Percentiles rank a stretch among this genome's conserved stretches.
Conservation (phyloP, 2,888 invertebrate species). For the Lycophotia porphyrea region DNA sequence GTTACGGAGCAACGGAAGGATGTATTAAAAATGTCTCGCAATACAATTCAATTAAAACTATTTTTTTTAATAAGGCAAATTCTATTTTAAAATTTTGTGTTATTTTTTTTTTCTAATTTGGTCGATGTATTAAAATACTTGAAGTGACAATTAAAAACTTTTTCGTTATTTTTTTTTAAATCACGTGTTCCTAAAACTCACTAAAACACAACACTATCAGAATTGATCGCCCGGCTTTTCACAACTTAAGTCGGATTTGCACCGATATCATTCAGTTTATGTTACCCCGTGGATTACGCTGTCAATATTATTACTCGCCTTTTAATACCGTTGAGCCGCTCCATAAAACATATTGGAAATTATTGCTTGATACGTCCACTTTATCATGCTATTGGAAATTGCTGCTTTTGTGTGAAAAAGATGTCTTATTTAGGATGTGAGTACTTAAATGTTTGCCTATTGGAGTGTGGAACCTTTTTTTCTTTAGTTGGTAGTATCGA, state of each 20-base stretch:
- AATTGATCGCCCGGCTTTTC: constrained; percentile 75
- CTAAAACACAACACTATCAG: constrained; percentile 52
- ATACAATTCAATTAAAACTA: neutral
- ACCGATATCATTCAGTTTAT: constrained; percentile 85
- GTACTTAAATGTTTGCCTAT: constrained; percentile 20
- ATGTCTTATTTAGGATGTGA: constrained; percentile 59
- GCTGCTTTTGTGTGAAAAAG: constrained; percentile 64
- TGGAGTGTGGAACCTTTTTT: constrained; percentile 2
- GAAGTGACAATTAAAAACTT: neutral
- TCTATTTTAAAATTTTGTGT: neutral
- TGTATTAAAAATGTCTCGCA: neutral
- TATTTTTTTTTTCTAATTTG: neutral
- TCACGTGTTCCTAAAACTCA: neutral
- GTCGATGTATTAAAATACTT: neutral
- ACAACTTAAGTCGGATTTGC: constrained; percentile 85
- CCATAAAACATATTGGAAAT: constrained; percentile 89
- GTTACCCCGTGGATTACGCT: constrained; percentile 83
- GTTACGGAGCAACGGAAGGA: constrained; percentile 23
- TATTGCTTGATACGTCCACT: constrained; percentile 79
- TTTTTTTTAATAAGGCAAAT: neutral
- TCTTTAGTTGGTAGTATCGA: neutral
- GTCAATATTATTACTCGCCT: constrained; percentile 89
- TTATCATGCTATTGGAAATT: constrained; percentile 73
- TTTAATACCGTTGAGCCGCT: constrained; percentile 88
- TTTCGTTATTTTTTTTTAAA: neutral